These are phyloP conservation scores for Bufo gargarizans DNA, from an alignment of 2,113 vertebrate species.

Conservation along the genomic window DNA sequence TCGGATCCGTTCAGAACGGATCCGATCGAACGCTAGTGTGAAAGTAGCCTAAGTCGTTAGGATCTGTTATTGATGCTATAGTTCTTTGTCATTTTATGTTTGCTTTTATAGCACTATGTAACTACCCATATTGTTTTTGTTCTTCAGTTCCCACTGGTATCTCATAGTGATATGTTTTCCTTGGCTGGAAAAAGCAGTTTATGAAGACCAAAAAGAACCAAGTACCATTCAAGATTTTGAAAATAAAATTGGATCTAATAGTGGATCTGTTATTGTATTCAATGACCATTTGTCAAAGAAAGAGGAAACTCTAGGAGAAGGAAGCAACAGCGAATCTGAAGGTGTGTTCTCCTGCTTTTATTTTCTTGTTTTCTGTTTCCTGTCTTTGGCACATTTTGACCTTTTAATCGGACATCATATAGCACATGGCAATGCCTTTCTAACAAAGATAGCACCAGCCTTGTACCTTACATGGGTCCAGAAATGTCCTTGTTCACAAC, in stretches of 20 bases:
- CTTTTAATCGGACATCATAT: not conserved
- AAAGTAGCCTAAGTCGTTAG: no score
- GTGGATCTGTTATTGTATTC: conserved; percentile 58
- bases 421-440: no score
- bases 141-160: conserved; percentile 92
- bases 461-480: no score
- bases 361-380: not conserved
- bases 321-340: conserved; percentile 54
- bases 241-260: conserved; percentile 44
- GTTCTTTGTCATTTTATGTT: not conserved
- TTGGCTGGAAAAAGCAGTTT: conserved; percentile 78
- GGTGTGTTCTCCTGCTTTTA: not conserved
- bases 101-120: not conserved
- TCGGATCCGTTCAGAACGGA: no score
- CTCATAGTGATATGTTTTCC: conserved; percentile 95
- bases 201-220: conserved; percentile 69
- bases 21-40: no score
- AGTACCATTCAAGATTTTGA: conserved; percentile 44
- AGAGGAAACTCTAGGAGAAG: conserved; percentile 39
- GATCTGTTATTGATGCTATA: no score
- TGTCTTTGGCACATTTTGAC: not conserved
- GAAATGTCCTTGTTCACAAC: no score
- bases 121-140: conserved; percentile 27
- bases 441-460: no score
- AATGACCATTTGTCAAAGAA: conserved; percentile 52